Evolutionary conservation across 2,888 invertebrate genomes (phyloP), one percentile per base, ranked within the genome.

Genomic region (Drosophila anceps): DNA sequence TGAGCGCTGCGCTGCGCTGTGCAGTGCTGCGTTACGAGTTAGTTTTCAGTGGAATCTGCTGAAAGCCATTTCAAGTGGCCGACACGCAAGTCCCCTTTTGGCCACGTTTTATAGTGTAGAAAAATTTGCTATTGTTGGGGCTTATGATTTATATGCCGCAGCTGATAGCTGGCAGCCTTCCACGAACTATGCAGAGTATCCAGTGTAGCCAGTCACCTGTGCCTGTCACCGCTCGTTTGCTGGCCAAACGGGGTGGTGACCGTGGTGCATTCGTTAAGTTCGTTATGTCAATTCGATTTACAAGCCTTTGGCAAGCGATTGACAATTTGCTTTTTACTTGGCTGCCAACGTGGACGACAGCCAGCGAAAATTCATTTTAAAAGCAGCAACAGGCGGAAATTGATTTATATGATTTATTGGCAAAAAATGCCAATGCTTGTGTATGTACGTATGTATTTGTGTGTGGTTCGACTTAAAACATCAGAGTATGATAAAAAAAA

Each of bases 401-500:
- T 91, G 91, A 91, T 91, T 90, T 90, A 91, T 90, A 91, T 90
- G 91, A 91, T 91, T 91, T 91, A 91, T 91, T 85, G 90, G 63
- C 57, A 71, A 63, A 50, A 58, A 66, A 44, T 53, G 24, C 37
- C 37, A 24, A 18, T 54, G n/a, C 13, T 1, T 55, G 50, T 58
- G 51, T 51, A 41, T 60, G 37, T 64, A 46, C 24, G 44, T 24
- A 9, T 64, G 51, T 60, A 50, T 75, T 29, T 66, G 43, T 73
- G 50, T 57, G 48, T 54, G 31, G 18, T 18, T 33, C 59, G 76
- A 61, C 78, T 50, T 62, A 50, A 57, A 68, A 73, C 80, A 55
- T 37, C 50, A 43, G n/a, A 54, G 18, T 43, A 57, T 53, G 29
- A 65, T 55, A 43, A 61, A 51, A 54, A 64, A 39, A 20, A 39